Conservation (phyloP, 1,140 invertebrate genomes). For the Temnothorax curvispinosus region DNA sequence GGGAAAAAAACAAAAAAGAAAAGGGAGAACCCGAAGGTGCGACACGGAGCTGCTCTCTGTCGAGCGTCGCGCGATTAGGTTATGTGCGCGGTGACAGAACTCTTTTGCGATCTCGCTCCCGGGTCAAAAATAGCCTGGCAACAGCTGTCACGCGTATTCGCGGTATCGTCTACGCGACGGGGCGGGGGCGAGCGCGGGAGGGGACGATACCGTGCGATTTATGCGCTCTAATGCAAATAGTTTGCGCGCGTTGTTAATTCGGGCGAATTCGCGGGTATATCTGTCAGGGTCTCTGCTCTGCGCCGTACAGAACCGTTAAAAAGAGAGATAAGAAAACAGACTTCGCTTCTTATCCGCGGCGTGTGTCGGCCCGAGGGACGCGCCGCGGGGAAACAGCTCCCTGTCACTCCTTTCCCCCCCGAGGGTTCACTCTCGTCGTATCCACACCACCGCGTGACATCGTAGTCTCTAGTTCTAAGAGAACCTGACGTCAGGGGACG, state of each 20-base stretch:
- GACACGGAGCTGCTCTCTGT: constrained; percentile 51
- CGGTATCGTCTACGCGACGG: not conserved
- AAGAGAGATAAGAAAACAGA: not conserved
- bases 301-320: not conserved
- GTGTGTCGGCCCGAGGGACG: not conserved
- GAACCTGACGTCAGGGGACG: not conserved
- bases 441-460: not conserved
- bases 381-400: constrained; percentile 36
- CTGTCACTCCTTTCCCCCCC: constrained; percentile 3
- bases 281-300: not conserved
- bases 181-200: not conserved
- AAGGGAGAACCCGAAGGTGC: not conserved
- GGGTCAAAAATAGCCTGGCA: constrained; percentile 36
- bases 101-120: constrained; percentile 7
- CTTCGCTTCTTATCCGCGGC: not conserved
- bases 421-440: not conserved
- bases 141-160: constrained; percentile 31
- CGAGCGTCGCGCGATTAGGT: constrained; percentile 31
- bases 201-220: not conserved
- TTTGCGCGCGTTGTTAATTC: not conserved
- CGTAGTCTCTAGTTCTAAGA: not conserved
- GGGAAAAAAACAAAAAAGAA: not conserved
- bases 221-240: not conserved
- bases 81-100: constrained; percentile 32
- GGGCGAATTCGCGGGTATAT: not conserved